Conservation (phyloP, 2,113 vertebrate genomes). For the Lanius collurio region DNA sequence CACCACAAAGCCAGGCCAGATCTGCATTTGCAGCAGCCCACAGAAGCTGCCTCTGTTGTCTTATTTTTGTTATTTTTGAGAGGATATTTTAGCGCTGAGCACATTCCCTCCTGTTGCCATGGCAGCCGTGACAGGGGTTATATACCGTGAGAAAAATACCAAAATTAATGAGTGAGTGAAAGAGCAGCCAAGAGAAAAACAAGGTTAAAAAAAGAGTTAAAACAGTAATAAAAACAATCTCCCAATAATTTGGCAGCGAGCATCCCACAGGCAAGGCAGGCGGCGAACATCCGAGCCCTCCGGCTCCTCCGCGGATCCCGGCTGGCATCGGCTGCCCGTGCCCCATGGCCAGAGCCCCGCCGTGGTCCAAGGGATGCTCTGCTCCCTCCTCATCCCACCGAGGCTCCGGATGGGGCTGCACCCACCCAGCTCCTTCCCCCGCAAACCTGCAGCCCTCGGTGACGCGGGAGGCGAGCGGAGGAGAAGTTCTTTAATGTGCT, state of each 20-base stretch:
- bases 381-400: background rate
- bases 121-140: constrained; percentile 84
- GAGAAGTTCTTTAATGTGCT: constrained; percentile 57
- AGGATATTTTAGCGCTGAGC: constrained; percentile 82
- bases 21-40: constrained; percentile 56
- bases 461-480: background rate
- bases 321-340: fast-evolving
- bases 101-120: constrained; percentile 84
- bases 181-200: constrained; percentile 80
- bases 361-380: fast-evolving
- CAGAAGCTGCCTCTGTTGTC: constrained; percentile 75
- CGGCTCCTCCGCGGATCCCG: background rate
- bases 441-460: background rate
- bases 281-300: fast-evolving
- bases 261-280: constrained; percentile 41
- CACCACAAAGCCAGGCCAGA: constrained; percentile 22
- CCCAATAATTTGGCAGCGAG: constrained; percentile 64
- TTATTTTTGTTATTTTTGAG: constrained; percentile 87
- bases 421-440: background rate
- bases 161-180: constrained; percentile 86
- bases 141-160: constrained; percentile 86
- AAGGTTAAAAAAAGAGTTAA: constrained; percentile 83
- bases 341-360: background rate
- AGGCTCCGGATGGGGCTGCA: background rate
- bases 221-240: constrained; percentile 78